phyloP scores from a whole-genome alignment of 2,797 vertebrate genomes.

The Poecilia picta region DNA sequence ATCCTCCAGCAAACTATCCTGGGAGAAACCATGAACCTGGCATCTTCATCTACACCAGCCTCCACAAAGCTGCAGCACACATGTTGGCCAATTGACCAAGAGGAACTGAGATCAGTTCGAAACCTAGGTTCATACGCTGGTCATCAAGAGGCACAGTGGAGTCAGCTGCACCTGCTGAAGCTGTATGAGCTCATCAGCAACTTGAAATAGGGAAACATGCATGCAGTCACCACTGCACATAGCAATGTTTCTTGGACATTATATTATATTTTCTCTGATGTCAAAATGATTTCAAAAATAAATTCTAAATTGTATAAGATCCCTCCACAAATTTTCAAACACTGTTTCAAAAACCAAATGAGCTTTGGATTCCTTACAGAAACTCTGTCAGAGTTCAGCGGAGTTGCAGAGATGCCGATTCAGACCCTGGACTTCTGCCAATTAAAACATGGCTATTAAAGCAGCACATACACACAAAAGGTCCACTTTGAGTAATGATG shows the following conservation, averaged over 20 bases:
- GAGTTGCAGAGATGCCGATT: not conserved
- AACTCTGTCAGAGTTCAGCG: not conserved
- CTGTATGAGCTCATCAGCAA: too few relatives aligned
- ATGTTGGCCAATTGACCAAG: not conserved
- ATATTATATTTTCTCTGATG: not conserved
- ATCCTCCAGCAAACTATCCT: too few relatives aligned
- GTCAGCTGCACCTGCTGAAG: too few relatives aligned
- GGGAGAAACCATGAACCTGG: too few relatives aligned
- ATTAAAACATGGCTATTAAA: constrained; percentile 16
- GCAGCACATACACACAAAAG: constrained; percentile 4
- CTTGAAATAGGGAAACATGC: too few relatives aligned
- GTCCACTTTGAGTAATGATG: constrained; percentile 21
- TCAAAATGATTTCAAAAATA: not conserved
- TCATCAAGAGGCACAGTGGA: not conserved
- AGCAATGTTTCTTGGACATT: not conserved
- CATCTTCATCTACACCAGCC: too few relatives aligned
- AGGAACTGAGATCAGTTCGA: not conserved
- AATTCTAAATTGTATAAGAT: not conserved
- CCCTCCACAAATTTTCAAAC: not conserved
- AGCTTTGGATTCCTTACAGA: not conserved
- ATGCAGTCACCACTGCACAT: too few relatives aligned
- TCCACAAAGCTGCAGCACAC: not conserved
- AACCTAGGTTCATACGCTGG: too few relatives aligned
- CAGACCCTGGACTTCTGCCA: constrained; percentile 7
- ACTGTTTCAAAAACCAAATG: too few relatives aligned